Evolutionary conservation across 2,797 vertebrate species (phyloP), one percentile per base, ranked within the genome.

Genomic region (Malacoctenus gilli): DNA sequence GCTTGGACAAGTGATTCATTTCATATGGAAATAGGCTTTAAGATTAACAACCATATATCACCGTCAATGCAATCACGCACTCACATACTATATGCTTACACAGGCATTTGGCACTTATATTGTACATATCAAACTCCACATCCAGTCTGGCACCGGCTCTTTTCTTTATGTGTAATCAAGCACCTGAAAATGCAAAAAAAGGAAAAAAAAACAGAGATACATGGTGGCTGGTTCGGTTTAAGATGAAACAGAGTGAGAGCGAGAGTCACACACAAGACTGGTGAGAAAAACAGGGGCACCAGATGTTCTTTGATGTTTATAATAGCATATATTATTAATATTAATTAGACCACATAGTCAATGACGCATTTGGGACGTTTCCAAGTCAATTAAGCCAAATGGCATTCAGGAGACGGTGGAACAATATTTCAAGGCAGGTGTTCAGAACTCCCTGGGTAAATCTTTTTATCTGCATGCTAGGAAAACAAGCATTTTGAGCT

Each of bases 321-420:
- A 97, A 97, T 97, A 95, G 95, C 95, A 96, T 97, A 96, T 97
- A 97, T 97, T 97, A 97, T 97, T 97, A 96, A 97, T 97, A 97
- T 97, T 97, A 97, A 97, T 97, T 97, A 97, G 95, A 97, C 94
- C 95, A 95, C 95, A 90, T 89, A 96, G 95, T 96, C 95, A 96
- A 95, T 95, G 95, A 96, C 95, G 95, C 95, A 96, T 97, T 97
- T 97, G 95, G 95, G 95, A 95, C 94, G 95, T 95, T 96, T 97
- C 95, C 95, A 97, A 97, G 95, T 97, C 95, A 97, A 97, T 97
- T 97, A 97, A 97, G 95, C 95, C 94, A 96, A 96, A 96, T 95
- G 95, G 95, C 95, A 96, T 97, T 96, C 95, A 95, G 94, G 95
- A 96, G 95, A 96, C 93, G 93, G 93, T 93, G 94, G 95, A 96